phyloP scores from a whole-genome alignment of 2,797 vertebrate species.

The Labeo calbasu region DNA sequence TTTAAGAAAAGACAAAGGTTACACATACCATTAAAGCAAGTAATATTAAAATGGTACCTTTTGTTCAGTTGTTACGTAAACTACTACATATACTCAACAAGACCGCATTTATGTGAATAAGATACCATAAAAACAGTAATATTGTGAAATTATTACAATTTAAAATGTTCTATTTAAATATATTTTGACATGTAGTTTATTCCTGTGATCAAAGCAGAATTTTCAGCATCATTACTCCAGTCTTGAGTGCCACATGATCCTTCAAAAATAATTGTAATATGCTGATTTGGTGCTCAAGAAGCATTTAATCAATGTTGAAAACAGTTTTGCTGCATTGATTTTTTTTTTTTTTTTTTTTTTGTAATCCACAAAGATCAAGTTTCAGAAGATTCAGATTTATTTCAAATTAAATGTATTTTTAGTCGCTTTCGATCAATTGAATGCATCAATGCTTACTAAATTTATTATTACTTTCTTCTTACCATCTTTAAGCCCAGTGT shows the following conservation, averaged over 20 bases:
- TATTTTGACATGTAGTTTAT: neutral
- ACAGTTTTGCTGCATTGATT: neutral
- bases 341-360: too few species aligned
- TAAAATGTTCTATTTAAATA: neutral
- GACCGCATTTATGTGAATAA: neutral
- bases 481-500: too few species aligned
- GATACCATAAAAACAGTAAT: neutral
- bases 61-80: neutral
- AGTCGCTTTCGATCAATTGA: neutral
- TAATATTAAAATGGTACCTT: neutral
- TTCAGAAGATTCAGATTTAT: neutral
- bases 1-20: too few species aligned
- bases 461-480: neutral
- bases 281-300: neutral
- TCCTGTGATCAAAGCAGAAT: neutral
- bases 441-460: neutral
- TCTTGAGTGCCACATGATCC: neutral
- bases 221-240: neutral
- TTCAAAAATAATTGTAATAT: neutral
- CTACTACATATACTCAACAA: neutral
- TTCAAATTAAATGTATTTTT: neutral
- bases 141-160: neutral
- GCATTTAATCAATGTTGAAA: neutral
- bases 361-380: neutral
- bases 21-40: neutral